A percentile compares a stretch with the other conserved stretches of the same genome.
phyloP scores from a whole-genome alignment of 2,888 invertebrate species.

The Morpho helenor region DNA sequence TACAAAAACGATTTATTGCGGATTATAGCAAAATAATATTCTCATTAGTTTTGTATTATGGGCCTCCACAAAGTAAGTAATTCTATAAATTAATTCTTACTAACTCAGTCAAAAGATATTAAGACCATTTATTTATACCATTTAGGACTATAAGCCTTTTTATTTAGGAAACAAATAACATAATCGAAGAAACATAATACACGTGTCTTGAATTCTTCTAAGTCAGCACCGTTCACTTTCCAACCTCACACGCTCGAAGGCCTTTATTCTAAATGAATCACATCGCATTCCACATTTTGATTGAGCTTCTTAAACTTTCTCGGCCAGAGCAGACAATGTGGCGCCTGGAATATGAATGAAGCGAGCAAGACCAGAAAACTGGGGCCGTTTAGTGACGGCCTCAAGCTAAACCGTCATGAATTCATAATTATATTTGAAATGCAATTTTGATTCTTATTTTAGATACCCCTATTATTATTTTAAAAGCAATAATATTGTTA shows the following conservation, averaged over 20 bases:
- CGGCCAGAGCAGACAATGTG: constrained; percentile 45
- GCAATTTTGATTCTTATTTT: not conserved
- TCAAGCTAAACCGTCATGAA: not conserved
- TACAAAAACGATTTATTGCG: too few relatives aligned
- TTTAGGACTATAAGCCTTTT: too few relatives aligned
- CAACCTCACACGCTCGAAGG: constrained; percentile 22
- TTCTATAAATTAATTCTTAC: too few relatives aligned
- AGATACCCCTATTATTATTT: too few relatives aligned
- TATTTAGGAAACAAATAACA: not conserved
- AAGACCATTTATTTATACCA: too few relatives aligned
- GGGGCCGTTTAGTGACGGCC: constrained; percentile 1
- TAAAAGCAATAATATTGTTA: too few relatives aligned
- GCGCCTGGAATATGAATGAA: constrained; percentile 57
- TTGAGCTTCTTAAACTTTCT: constrained; percentile 30
- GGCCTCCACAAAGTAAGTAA: too few relatives aligned
- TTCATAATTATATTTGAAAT: too few relatives aligned
- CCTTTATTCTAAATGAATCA: constrained; percentile 25
- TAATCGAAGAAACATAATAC: constrained; percentile 3
- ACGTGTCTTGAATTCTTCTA: constrained; percentile 16
- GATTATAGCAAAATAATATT: too few relatives aligned
- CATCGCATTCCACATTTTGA: constrained; percentile 29
- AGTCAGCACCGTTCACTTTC: constrained; percentile 19
- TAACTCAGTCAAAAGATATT: too few relatives aligned
- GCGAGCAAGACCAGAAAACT: constrained; percentile 30
- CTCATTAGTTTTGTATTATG: too few relatives aligned